These are phyloP conservation scores for Melieria omissa DNA, from an alignment of 2,888 invertebrate genomes.

Conservation along the genomic window DNA sequence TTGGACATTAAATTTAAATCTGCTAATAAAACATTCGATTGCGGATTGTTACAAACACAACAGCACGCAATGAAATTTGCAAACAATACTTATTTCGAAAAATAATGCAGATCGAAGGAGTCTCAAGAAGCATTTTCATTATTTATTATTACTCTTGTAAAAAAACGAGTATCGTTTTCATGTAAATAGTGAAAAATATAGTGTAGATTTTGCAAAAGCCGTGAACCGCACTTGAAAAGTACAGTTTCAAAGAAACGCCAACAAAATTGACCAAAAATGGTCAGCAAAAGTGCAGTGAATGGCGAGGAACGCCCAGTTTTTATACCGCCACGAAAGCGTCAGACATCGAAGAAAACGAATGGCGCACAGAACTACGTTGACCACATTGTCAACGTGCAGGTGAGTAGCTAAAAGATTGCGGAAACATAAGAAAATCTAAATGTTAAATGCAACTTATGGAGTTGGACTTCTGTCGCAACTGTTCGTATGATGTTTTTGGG, in stretches of 20 bases:
- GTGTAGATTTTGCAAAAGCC: too few species aligned
- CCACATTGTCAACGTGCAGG: slow-evolving; percentile 74
- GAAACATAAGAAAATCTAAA: too few species aligned
- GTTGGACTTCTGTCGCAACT: neutral
- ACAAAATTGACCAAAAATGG: slow-evolving; percentile 37
- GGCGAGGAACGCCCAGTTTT: slow-evolving; percentile 68
- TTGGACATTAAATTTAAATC: too few species aligned
- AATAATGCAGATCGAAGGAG: neutral
- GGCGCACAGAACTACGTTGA: slow-evolving; percentile 71
- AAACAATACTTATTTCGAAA: neutral
- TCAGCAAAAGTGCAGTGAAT: slow-evolving; percentile 39
- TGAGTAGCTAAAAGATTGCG: slow-evolving; percentile 49
- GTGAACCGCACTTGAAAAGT: too few species aligned
- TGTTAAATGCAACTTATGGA: too few species aligned
- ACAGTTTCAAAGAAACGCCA: too few species aligned
- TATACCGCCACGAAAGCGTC: slow-evolving; percentile 72
- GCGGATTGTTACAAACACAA: too few species aligned
- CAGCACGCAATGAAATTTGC: neutral
- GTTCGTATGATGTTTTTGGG: neutral
- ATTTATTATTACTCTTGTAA: too few species aligned
- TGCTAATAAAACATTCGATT: neutral
- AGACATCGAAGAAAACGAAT: slow-evolving; percentile 70
- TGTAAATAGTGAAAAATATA: too few species aligned
- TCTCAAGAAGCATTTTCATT: too few species aligned
- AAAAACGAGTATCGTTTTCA: too few species aligned